Conservation (phyloP, 2,797 vertebrate genomes). For the Gobio occitaniae region DNA sequence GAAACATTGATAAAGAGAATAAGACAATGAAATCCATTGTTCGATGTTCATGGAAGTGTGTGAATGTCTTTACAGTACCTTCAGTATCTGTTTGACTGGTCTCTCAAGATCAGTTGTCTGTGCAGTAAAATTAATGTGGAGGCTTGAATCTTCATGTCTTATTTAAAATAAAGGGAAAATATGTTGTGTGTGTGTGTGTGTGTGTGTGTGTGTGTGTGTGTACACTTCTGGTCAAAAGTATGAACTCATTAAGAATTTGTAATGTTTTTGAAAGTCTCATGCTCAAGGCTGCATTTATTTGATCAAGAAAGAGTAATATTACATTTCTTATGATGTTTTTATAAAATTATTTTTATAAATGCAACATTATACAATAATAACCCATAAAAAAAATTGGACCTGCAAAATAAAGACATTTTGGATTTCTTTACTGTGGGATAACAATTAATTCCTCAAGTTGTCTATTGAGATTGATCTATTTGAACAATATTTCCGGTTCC, state of each 20-base stretch:
- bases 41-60: not conserved
- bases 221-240: not conserved
- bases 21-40: not conserved
- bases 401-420: no score
- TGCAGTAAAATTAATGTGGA: conserved; percentile 80
- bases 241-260: not conserved
- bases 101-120: conserved; percentile 66
- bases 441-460: not conserved
- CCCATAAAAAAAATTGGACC: no score
- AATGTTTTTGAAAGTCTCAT: not conserved
- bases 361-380: no score
- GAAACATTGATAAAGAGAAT: not conserved
- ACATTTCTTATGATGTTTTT: not conserved
- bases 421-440: not conserved
- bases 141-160: conserved; percentile 76
- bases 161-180: not conserved
- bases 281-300: not conserved
- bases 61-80: conserved; percentile 67
- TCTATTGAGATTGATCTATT: not conserved
- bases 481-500: not conserved
- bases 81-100: conserved; percentile 74
- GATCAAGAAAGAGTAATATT: no score
- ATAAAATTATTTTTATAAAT: not conserved
- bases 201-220: no score
- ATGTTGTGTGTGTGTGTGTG: no score